Evolutionary conservation across 2,113 vertebrate species (phyloP), one percentile per base, ranked within the genome.

Genomic region (Deroptyus accipitrinus): DNA sequence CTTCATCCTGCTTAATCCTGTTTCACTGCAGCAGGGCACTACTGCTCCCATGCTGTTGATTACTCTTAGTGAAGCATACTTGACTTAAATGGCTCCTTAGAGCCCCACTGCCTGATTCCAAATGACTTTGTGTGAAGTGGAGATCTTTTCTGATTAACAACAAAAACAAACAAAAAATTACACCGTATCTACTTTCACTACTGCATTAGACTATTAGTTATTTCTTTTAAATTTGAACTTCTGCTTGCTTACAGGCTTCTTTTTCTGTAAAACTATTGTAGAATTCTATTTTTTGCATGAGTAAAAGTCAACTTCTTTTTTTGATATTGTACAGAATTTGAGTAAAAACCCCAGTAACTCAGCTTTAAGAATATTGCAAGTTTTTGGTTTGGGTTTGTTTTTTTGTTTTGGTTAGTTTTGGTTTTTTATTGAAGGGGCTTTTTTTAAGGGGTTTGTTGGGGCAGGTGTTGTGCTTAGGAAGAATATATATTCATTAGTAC

Each of bases 21-120:
- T 78, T 92, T 92, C 54, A 30, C 11, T 94, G 78, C 55, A 63
- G 41, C 64, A 91, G 35, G 5, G 4, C 46, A 48, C 41, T 68
- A 28, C n/a, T 87, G 30, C 52, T 87, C 9, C 1, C 35, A 15
- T 24, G 59, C 44, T 86, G 44, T 67, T 95, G 93, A 92, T 94
- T 95, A 59, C 57, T 82, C 46, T 59, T 76, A 73, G 61, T 86
- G 67, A 92, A 81, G 48, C 48, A 46, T 41, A 48, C 57, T 93
- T 86, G 64, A 66, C 77, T 93, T 70, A 75, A 79, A 16, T 85
- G 70, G 44, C 80, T 93, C 61, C 62, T 93, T 72, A 78, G 80
- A 88, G 79, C 9, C 55, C 35, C 59, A 61, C 46, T 95, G 23
- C n/a, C 46, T n/a, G 33, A 72, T 75, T 72, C 30, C 49, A 66